phyloP scores from a whole-genome alignment of 2,113 vertebrate genomes.

The Colossoma macropomum region DNA sequence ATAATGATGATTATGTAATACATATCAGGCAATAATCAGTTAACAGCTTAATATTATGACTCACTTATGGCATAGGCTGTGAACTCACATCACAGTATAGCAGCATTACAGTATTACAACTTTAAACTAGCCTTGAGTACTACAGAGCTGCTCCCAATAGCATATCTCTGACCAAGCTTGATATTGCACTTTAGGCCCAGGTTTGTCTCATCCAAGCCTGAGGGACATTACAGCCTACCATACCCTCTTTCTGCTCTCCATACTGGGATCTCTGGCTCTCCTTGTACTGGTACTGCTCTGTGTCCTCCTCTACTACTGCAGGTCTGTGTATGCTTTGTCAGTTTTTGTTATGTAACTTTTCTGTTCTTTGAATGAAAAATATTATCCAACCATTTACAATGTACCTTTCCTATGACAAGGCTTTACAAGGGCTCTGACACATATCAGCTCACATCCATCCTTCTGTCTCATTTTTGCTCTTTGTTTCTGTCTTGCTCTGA shows the following conservation, averaged over 20 bases:
- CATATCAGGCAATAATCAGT: background rate
- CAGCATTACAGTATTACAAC: background rate
- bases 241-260: conserved; percentile 95
- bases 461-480: background rate
- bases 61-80: no score
- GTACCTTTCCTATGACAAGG: background rate
- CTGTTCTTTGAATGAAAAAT: background rate
- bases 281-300: conserved; percentile 93
- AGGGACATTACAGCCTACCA: conserved; percentile 94
- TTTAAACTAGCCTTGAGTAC: background rate
- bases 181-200: conserved; percentile 77
- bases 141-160: background rate
- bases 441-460: conserved; percentile 27
- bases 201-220: conserved; percentile 83
- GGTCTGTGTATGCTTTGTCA: conserved; percentile 69
- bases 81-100: background rate
- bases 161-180: background rate
- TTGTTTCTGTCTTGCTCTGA: conserved; percentile 32
- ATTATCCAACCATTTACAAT: background rate
- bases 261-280: conserved; percentile 89
- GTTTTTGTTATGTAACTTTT: background rate
- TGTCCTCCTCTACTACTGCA: conserved; percentile 96
- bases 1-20: no score
- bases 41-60: no score
- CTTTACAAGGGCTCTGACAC: background rate